Percentiles rank a stretch among this genome's conserved stretches.
These are phyloP conservation scores for Acanthacorydalis orientalis DNA, from an alignment of 2,888 invertebrate genomes.

Conservation along the genomic window DNA sequence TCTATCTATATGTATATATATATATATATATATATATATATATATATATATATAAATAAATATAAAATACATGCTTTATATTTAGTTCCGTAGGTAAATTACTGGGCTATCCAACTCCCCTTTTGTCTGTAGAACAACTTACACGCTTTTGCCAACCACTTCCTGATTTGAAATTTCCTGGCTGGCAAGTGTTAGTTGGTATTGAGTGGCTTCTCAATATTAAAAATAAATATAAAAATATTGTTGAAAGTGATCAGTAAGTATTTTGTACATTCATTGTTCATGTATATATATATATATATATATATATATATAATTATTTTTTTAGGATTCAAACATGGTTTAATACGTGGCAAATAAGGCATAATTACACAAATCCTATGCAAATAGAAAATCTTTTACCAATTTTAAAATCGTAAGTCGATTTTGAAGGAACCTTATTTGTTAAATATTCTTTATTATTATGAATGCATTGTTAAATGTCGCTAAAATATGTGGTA, in stretches of 20 bases:
- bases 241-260: slow-evolving; percentile 37
- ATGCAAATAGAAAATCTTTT: slow-evolving; percentile 43
- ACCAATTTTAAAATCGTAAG: slow-evolving; percentile 40
- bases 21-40: background rate
- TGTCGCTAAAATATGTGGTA: background rate
- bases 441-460: background rate
- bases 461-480: background rate
- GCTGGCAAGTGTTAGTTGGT: slow-evolving; percentile 25
- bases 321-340: slow-evolving; percentile 42
- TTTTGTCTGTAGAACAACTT: slow-evolving; percentile 22
- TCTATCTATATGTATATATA: background rate
- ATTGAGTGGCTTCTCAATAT: slow-evolving; percentile 35
- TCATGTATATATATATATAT: too few relatives aligned
- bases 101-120: slow-evolving; percentile 26
- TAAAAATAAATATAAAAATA: slow-evolving; percentile 28
- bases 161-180: slow-evolving; percentile 31
- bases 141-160: slow-evolving; percentile 27
- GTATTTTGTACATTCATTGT: slow-evolving; percentile 12
- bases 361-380: slow-evolving; percentile 43
- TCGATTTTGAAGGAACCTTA: slow-evolving; percentile 10
- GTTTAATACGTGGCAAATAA: slow-evolving; percentile 56
- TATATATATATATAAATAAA: background rate
- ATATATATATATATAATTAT: background rate
- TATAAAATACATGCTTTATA: slow-evolving; percentile 4
- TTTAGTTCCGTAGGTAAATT: slow-evolving; percentile 21